These are phyloP conservation scores for Rhabdophis nuchalis DNA, from an alignment of 2,797 vertebrate species.

Conservation along the genomic window DNA sequence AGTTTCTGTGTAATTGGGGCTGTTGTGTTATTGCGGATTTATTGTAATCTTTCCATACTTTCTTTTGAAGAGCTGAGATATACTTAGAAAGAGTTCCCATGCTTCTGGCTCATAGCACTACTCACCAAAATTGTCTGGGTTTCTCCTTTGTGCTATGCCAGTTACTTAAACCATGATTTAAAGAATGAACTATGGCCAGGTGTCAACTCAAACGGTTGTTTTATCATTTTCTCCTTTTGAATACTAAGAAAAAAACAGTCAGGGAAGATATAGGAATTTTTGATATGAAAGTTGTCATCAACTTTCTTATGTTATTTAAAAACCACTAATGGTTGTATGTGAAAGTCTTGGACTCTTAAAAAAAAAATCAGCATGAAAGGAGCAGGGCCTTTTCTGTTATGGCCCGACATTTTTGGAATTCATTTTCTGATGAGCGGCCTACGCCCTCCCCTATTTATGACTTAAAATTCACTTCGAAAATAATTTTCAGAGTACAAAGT, in stretches of 20 bases:
- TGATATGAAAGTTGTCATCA: not conserved
- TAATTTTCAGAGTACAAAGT: not conserved
- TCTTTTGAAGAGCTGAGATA: not conserved
- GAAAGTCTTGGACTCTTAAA: not conserved
- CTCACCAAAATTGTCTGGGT: not conserved
- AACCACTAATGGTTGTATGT: not conserved
- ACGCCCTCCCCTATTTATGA: not conserved
- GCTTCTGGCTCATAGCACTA: not conserved
- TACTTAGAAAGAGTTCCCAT: not conserved
- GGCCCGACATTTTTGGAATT: not conserved
- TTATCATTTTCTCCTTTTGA: not conserved
- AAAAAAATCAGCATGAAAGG: not conserved
- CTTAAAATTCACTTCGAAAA: not conserved
- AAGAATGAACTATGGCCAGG: not conserved
- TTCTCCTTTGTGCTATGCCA: not conserved
- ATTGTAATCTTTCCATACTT: not conserved
- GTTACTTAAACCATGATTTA: not conserved
- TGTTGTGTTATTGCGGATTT: not conserved
- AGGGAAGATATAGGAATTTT: not conserved
- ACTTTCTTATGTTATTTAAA: not conserved
- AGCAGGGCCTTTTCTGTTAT: not conserved
- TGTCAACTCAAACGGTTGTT: not conserved
- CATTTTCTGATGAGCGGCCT: not conserved
- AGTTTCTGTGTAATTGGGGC: not conserved
- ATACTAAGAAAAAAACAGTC: not conserved